Conservation (phyloP, 2,888 invertebrate species). For the Caenorhabditis afra region DNA sequence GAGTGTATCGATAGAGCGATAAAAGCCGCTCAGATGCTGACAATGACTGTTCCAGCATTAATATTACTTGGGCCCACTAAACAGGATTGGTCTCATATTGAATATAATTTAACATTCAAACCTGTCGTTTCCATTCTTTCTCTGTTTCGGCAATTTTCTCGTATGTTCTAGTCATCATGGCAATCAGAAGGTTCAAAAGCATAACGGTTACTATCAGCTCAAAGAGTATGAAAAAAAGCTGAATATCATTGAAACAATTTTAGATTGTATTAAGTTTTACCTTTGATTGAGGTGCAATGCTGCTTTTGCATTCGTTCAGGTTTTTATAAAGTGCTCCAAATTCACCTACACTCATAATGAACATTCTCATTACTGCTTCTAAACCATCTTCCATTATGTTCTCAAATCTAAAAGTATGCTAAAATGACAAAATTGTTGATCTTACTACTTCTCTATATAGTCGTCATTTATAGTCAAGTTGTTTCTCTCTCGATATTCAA, state of each 20-base stretch:
- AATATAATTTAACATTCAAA: constrained; percentile 78
- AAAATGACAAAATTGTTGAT: constrained; percentile 69
- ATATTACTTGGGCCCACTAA: constrained; percentile 95
- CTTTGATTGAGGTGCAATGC: constrained; percentile 69
- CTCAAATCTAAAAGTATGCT: constrained; percentile 59
- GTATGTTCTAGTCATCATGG: constrained; percentile 99
- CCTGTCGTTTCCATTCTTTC: constrained; percentile 97
- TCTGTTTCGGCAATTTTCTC: constrained; percentile 97
- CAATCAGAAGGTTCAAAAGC: constrained; percentile 97
- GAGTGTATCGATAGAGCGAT: constrained; percentile 85
- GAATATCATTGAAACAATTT: no score
- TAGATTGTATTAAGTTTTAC: constrained; percentile 12
- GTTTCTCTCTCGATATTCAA: constrained; percentile 40
- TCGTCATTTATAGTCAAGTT: constrained; percentile 55
- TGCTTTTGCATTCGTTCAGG: constrained; percentile 85
- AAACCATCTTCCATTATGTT: constrained; percentile 69
- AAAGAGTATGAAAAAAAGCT: constrained; percentile 91
- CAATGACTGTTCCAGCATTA: constrained; percentile 95
- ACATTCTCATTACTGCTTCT: constrained; percentile 94
- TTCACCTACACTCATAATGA: constrained; percentile 96
- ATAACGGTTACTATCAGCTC: constrained; percentile 97
- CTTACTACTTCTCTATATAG: constrained; percentile 52
- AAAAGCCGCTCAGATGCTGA: constrained; percentile 90
- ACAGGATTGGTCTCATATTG: no score
- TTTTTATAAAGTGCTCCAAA: constrained; percentile 95